Evolutionary conservation across 2,888 invertebrate species (phyloP).

Genomic region (Arge pagana): DNA sequence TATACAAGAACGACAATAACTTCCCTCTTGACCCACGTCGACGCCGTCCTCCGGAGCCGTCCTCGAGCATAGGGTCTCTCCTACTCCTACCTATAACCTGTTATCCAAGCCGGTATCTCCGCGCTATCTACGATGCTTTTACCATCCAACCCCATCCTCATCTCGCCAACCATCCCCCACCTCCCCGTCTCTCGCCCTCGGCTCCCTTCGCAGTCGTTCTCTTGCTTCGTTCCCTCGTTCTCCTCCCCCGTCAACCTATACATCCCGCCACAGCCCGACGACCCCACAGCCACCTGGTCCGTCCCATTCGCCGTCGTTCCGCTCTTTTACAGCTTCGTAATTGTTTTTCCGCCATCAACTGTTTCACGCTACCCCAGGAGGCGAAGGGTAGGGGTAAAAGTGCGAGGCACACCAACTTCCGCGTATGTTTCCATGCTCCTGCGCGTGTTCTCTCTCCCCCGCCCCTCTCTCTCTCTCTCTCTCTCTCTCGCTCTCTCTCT

Average conservation of each 20-base stretch:
- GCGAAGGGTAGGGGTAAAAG: slow-evolving; percentile 10
- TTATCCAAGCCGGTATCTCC: slow-evolving; percentile 22
- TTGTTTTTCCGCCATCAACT: slow-evolving; percentile 27
- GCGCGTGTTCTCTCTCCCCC: not conserved
- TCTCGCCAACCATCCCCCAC: not conserved
- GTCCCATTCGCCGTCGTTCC: not conserved
- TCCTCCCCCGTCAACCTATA: not conserved
- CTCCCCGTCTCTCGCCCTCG: not conserved
- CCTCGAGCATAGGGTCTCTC: no score
- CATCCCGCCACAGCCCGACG: no score
- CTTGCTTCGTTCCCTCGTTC: not conserved
- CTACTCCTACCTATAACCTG: no score
- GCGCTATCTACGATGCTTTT: slow-evolving; percentile 23
- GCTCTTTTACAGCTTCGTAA: slow-evolving; percentile 26
- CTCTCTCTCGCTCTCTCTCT: no score
- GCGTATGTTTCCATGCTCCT: not conserved
- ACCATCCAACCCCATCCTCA: slow-evolving; percentile 9
- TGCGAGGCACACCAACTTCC: not conserved
- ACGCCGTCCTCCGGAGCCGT: no score
- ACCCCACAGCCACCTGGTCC: no score
- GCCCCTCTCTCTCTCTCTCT: no score
- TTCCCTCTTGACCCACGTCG: no score
- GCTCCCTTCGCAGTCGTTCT: not conserved
- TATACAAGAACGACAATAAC: no score
- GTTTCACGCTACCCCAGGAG: slow-evolving; percentile 21